Percentiles rank a stretch among this genome's conserved stretches.
phyloP scores from a whole-genome alignment of 2,113 vertebrate species.

The Ariopsis seemanni region DNA sequence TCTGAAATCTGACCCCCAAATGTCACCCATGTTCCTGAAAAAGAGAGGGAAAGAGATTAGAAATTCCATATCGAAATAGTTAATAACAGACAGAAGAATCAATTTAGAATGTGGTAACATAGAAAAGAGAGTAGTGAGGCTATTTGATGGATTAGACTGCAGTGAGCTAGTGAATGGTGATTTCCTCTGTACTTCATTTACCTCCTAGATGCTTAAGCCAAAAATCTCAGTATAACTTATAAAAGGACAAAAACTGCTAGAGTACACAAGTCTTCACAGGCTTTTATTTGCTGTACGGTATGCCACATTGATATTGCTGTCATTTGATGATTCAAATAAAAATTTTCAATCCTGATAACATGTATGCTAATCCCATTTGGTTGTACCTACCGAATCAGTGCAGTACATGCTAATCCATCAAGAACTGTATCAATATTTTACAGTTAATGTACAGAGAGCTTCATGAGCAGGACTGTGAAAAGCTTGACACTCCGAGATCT shows the following conservation, averaged over 20 bases:
- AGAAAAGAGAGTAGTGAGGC: neutral
- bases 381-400: neutral
- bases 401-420: neutral
- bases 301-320: neutral
- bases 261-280: neutral
- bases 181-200: neutral
- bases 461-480: neutral
- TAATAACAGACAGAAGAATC: slow-evolving; percentile 1
- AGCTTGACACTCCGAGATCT: neutral
- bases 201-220: neutral
- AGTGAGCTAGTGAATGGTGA: neutral
- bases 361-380: neutral
- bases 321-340: neutral
- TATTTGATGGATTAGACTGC: neutral
- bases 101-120: neutral
- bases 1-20: slow-evolving; percentile 97
- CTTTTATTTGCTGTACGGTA: neutral
- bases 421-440: neutral
- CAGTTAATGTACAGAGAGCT: neutral
- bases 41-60: slow-evolving; percentile 52
- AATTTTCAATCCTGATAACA: neutral
- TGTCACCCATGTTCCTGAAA: slow-evolving; percentile 95
- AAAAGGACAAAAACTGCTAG: neutral
- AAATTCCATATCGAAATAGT: neutral
- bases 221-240: neutral